Percentiles rank a stretch among this genome's conserved stretches.
Conservation (phyloP, 2,113 vertebrate species). For the Marmota flaviventris region DNA sequence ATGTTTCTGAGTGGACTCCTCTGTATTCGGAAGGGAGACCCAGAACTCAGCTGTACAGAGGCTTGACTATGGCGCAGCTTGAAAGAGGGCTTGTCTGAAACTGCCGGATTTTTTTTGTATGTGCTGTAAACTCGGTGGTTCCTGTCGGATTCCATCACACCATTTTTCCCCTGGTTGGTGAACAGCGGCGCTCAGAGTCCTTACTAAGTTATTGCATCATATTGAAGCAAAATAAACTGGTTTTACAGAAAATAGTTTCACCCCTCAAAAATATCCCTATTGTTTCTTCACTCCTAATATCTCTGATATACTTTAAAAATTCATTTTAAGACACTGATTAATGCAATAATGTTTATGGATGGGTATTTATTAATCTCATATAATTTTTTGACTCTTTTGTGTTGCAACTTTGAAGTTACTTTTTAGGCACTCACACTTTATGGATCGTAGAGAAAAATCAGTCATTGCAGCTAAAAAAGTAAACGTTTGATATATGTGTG, state of each 20-base stretch:
- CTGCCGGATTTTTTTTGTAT: not conserved
- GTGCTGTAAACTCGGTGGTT: slow-evolving; percentile 48
- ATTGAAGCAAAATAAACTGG: slow-evolving; percentile 39
- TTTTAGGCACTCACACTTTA: slow-evolving; percentile 10
- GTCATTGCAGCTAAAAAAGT: not conserved
- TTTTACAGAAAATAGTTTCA: slow-evolving; percentile 33
- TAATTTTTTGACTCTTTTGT: not conserved
- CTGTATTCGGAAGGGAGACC: not conserved
- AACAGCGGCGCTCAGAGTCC: slow-evolving; percentile 92
- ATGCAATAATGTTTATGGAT: not conserved
- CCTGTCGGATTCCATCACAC: not conserved
- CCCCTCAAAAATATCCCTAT: slow-evolving; percentile 26
- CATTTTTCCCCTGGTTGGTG: slow-evolving; percentile 76
- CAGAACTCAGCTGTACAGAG: not conserved
- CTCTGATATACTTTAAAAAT: slow-evolving; percentile 23
- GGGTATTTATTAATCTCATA: slow-evolving; percentile 26
- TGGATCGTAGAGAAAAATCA: not conserved
- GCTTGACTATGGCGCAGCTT: slow-evolving; percentile 9
- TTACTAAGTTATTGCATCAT: slow-evolving; percentile 84
- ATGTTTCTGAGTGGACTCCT: not conserved
- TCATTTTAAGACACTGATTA: slow-evolving; percentile 28
- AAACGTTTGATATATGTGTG: not conserved
- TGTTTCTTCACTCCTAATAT: slow-evolving; percentile 5
- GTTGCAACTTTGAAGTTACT: slow-evolving; percentile 44
- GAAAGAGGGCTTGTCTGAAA: slow-evolving; percentile 28